These are phyloP conservation scores for Herminia tarsipennalis DNA, from an alignment of 2,888 invertebrate genomes.

Conservation along the genomic window DNA sequence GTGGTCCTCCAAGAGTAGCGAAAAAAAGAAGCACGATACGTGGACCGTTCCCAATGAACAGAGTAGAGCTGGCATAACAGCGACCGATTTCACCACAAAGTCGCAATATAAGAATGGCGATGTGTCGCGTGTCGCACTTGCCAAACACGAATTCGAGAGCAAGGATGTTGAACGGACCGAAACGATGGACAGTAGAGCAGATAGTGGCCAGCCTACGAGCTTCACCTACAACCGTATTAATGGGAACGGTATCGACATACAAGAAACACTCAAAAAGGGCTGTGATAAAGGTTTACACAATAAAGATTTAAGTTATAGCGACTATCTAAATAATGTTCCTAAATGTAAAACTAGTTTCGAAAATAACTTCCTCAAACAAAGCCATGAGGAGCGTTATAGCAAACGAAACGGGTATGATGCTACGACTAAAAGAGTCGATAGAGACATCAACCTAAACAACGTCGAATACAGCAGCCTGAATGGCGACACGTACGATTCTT, in stretches of 20 bases:
- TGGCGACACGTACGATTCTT: constrained; percentile 80
- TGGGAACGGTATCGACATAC: constrained; percentile 77
- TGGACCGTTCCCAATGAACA: constrained; percentile 76
- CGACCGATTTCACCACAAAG: constrained; percentile 70
- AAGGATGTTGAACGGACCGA: constrained; percentile 72
- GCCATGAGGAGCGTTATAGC: constrained; percentile 74
- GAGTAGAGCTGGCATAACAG: constrained; percentile 66
- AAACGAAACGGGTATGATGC: constrained; percentile 79
- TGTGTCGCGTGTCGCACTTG: constrained; percentile 73
- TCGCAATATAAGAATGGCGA: constrained; percentile 68
- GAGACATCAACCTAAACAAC: constrained; percentile 77
- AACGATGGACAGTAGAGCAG: constrained; percentile 62
- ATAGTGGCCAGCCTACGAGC: constrained; percentile 68
- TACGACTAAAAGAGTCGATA: constrained; percentile 72
- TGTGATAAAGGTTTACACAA: constrained; percentile 83
- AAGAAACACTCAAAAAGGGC: constrained; percentile 81
- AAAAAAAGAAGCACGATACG: constrained; percentile 78
- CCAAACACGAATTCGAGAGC: constrained; percentile 77
- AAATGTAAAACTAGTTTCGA: constrained; percentile 83
- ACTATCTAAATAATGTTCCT: constrained; percentile 83
- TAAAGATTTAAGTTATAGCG: constrained; percentile 78
- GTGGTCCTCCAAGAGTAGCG: constrained; percentile 78
- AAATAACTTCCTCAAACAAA: constrained; percentile 81
- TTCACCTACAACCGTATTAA: constrained; percentile 70
- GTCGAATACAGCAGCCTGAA: constrained; percentile 78